These are phyloP conservation scores for Dolichallabes microphthalmus DNA, from an alignment of 2,113 vertebrate species.

Conservation along the genomic window DNA sequence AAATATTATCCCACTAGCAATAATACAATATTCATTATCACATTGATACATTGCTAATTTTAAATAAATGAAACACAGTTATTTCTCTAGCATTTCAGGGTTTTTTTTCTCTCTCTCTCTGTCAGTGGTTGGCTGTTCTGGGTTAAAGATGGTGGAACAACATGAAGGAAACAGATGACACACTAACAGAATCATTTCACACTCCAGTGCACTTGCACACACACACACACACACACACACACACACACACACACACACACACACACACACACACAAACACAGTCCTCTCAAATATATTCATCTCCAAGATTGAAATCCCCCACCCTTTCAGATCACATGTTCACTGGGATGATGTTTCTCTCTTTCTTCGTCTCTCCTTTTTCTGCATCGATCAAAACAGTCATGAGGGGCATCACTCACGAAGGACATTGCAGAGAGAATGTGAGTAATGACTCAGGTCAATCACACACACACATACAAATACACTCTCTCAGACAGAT, in stretches of 20 bases:
- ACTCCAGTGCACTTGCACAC: conserved; percentile 77
- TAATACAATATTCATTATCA: not conserved
- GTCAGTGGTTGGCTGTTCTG: not conserved
- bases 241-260: conserved; percentile 73
- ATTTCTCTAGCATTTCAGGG: not conserved
- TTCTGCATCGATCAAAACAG: not conserved
- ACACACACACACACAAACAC: conserved; percentile 8
- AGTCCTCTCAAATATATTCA: not conserved
- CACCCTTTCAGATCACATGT: not conserved
- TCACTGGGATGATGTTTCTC: conserved; percentile 9
- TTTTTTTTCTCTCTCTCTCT: not conserved
- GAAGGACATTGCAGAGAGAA: conserved; percentile 2
- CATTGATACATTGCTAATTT: not conserved
- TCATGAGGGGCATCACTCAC: conserved; percentile 14
- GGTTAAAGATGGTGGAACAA: conserved; percentile 46
- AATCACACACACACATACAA: conserved; percentile 14
- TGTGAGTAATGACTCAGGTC: not conserved
- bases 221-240: conserved; percentile 74
- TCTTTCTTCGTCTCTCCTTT: not conserved
- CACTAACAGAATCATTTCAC: conserved; percentile 95
- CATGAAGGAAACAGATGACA: conserved; percentile 87
- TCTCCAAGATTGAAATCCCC: not conserved
- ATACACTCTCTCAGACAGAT: conserved; percentile 20
- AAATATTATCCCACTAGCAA: not conserved
- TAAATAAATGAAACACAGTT: not conserved